Percentiles rank a stretch among this genome's conserved stretches.
Evolutionary conservation across 1,140 invertebrate genomes (phyloP).

Genomic region (Coenobita brevimanus): DNA sequence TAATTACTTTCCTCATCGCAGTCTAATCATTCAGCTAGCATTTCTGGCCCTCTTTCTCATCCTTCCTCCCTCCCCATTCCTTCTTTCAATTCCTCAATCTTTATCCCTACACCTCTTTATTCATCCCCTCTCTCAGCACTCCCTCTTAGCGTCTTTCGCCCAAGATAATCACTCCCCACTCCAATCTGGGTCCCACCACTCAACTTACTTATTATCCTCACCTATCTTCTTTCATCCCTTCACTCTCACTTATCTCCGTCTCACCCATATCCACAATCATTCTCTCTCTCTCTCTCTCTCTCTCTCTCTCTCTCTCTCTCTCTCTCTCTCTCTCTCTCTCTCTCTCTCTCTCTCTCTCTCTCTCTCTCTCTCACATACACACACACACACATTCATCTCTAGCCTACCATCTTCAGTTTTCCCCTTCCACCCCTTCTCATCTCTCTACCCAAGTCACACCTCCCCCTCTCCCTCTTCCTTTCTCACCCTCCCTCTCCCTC

Average conservation of each 20-base stretch:
- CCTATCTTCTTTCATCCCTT: not conserved
- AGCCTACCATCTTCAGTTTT: not conserved
- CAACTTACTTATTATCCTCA: not conserved
- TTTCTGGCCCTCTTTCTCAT: not conserved
- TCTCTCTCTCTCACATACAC: not conserved
- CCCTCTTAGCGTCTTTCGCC: too few species aligned
- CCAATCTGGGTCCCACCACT: too few species aligned
- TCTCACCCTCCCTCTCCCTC: not conserved
- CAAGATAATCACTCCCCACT: too few species aligned
- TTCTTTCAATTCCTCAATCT: too few species aligned
- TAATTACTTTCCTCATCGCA: not conserved
- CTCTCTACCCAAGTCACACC: not conserved
- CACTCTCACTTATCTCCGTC: not conserved
- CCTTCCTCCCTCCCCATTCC: not conserved
- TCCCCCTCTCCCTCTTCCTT: not conserved
- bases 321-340: not conserved
- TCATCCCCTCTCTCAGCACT: too few species aligned
- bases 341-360: not conserved
- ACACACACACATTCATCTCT: not conserved
- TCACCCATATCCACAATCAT: not conserved
- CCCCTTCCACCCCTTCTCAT: not conserved
- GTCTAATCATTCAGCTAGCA: not conserved
- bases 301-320: too few species aligned
- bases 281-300: conserved; percentile 1
- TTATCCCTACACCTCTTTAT: too few species aligned